These are phyloP conservation scores for Proterorhinus semilunaris DNA, from an alignment of 2,113 vertebrate species.

Conservation along the genomic window DNA sequence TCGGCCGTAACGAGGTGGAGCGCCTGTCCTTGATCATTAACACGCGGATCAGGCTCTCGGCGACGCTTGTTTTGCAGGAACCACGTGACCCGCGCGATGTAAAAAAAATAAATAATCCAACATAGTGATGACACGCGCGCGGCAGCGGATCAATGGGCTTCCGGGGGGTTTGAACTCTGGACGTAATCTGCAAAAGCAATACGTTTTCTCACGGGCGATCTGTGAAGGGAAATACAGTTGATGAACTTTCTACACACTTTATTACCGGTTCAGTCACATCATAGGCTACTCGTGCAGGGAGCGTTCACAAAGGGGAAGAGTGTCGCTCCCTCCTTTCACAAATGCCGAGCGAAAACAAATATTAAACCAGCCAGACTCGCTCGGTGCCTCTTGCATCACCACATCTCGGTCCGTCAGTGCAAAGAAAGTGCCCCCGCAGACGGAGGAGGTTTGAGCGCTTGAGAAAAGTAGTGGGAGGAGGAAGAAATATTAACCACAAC, in stretches of 20 bases:
- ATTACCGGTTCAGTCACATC: neutral
- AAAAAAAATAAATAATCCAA: conserved; percentile 55
- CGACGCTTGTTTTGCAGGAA: neutral
- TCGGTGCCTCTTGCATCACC: neutral
- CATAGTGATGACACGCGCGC: conserved; percentile 35
- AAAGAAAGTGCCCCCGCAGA: neutral
- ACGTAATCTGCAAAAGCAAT: neutral
- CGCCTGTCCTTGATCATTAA: conserved; percentile 62
- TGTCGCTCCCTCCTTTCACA: neutral
- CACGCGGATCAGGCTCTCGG: conserved; percentile 44
- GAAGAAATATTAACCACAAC: neutral
- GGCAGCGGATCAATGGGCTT: conserved; percentile 42
- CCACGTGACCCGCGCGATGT: conserved; percentile 48
- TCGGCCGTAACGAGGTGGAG: conserved; percentile 52
- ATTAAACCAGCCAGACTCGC: conserved; percentile 4
- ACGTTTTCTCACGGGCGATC: neutral
- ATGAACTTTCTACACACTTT: neutral
- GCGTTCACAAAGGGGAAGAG: neutral
- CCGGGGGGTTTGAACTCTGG: conserved; percentile 34
- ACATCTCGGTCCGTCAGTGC: conserved; percentile 8
- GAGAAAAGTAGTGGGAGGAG: neutral
- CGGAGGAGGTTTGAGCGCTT: neutral
- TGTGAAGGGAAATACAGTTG: neutral
- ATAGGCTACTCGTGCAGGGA: neutral
- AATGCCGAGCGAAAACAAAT: neutral